phyloP scores from a whole-genome alignment of 2,888 invertebrate genomes.

The Coelogynopora nodosa region DNA sequence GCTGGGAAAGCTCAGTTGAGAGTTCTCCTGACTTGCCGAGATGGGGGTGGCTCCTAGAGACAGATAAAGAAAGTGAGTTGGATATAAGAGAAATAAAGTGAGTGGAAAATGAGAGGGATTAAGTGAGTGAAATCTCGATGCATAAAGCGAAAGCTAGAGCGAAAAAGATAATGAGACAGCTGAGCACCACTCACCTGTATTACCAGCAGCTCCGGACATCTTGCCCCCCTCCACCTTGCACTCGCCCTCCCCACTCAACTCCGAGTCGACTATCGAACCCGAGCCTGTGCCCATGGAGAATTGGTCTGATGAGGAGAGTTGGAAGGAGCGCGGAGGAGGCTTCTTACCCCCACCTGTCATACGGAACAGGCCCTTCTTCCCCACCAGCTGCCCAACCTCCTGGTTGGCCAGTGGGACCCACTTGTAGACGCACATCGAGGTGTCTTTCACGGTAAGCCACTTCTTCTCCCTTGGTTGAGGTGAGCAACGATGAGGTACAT shows the following conservation, averaged over 20 bases:
- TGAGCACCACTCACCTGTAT: neutral
- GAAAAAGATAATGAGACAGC: too few relatives aligned
- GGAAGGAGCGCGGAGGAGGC: neutral
- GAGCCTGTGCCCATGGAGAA: neutral
- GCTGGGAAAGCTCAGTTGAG: neutral
- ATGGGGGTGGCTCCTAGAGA: neutral
- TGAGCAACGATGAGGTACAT: too few relatives aligned
- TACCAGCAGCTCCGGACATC: neutral
- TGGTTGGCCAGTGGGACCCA: constrained; percentile 4
- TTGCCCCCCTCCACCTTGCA: neutral
- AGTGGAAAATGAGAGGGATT: too few relatives aligned
- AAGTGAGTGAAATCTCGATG: too few relatives aligned
- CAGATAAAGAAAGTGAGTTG: too few relatives aligned
- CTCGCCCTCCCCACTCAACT: neutral
- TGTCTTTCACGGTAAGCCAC: constrained; percentile 1
- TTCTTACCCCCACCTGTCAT: neutral
- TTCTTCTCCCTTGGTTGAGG: constrained; percentile 31
- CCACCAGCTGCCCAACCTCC: neutral
- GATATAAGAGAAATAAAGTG: too few relatives aligned
- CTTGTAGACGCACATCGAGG: neutral
- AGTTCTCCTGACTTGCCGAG: neutral
- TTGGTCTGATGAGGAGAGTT: neutral
- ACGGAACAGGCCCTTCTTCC: neutral
- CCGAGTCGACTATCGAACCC: neutral
- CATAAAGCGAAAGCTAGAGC: too few relatives aligned